A percentile compares a stretch with the other conserved stretches of the same genome.
phyloP scores from a whole-genome alignment of 2,888 invertebrate genomes.

The Oeneis ivallda region DNA sequence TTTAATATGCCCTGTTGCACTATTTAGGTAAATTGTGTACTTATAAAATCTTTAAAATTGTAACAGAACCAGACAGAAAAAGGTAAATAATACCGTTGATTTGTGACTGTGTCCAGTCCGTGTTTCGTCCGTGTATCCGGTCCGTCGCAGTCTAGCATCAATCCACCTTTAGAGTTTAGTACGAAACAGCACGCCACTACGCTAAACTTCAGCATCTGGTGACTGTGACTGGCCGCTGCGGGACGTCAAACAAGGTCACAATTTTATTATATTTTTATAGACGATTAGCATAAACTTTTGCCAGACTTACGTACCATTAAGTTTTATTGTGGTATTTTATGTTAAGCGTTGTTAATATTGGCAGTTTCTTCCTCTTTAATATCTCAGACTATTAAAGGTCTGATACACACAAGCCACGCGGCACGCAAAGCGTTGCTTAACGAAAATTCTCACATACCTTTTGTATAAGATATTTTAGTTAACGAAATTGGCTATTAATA shows the following conservation, averaged over 20 bases:
- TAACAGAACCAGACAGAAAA: too few relatives aligned
- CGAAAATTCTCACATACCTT: not conserved
- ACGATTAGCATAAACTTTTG: constrained; percentile 65
- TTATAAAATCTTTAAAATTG: too few relatives aligned
- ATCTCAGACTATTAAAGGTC: constrained; percentile 40
- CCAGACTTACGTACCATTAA: constrained; percentile 57
- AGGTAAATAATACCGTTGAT: too few relatives aligned
- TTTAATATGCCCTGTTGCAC: too few relatives aligned
- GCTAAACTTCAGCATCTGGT: constrained; percentile 11
- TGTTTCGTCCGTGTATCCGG: not conserved
- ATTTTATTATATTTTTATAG: constrained; percentile 65
- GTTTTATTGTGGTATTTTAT: constrained; percentile 68
- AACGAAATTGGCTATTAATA: too few relatives aligned
- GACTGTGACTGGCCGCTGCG: constrained; percentile 44
- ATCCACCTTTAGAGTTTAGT: not conserved
- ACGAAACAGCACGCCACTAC: not conserved
- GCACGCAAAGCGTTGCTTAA: not conserved
- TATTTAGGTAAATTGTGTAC: too few relatives aligned
- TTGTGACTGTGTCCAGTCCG: too few relatives aligned
- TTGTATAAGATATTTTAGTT: not conserved
- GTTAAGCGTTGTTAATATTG: constrained; percentile 62
- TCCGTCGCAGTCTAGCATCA: not conserved
- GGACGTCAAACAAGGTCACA: constrained; percentile 51
- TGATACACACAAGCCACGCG: not conserved
- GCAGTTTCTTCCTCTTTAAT: constrained; percentile 59